Base-by-base conservation (phyloP, 2,888 invertebrate genomes). In the Drosophila anomalata region DNA sequence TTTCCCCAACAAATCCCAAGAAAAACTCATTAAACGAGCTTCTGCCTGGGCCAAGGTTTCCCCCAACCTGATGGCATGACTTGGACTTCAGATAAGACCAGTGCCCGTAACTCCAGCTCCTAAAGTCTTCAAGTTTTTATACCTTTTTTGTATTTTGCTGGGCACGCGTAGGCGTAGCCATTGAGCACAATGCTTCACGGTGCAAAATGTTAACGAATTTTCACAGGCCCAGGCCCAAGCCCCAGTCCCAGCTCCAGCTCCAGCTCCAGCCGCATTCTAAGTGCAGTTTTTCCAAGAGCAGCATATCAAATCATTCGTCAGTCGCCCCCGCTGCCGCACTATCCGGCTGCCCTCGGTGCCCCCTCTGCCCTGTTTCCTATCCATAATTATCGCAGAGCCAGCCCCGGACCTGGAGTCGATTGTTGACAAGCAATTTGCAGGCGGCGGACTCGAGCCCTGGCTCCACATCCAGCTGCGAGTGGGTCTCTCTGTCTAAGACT, bases 391-490 rank as follows among this genome's bases (percentile, higher is more conserved):
- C 67, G 65, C 67, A 52, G 66, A 71, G 65, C 42, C 78, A 17
- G 59, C 51, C 51, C 55, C 36, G 20, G 20, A 36, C 59, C 24
- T 20, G 41, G 41, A 42, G 41, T 68, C 81, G 87, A 87, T 80
- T 71, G 81, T 87, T 82, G 81, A 82, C 81, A 82, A 87, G 81
- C 81, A 86, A 81, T 83, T 81, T 81, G 70, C 71, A 69, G 76
- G 65, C 77, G 53, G 48, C 66, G 61, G 61, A 60, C 73, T 57
- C 56, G 44, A 60, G 48, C 60, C 62, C 52, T 61, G 52, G 52
- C 71, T 51, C 41, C 59, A 29, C 50, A 59, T 61, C 65, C 66
- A 67, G 62, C 82, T 82, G 69, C 79, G 76, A 72, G 41, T 56
- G 31, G 31, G 67, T 33, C 42, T 42, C 20, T 26, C 36, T n/a